A percentile compares a stretch with the other conserved stretches of the same genome.
phyloP scores from a whole-genome alignment of 2,888 invertebrate species.

The Cheilosia pagana region DNA sequence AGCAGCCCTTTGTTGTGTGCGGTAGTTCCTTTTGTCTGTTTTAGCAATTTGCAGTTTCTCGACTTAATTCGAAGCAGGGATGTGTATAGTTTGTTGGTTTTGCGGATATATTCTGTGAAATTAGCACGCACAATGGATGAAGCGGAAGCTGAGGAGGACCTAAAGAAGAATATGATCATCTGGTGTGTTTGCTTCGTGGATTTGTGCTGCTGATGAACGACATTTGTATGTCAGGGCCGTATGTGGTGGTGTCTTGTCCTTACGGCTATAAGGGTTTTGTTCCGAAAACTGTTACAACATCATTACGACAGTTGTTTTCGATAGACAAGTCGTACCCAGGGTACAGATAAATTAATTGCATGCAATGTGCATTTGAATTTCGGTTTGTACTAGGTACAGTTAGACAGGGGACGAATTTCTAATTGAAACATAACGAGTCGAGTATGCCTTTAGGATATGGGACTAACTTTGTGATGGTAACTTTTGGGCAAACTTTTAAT shows the following conservation, averaged over 20 bases:
- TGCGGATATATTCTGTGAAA: slow-evolving; percentile 37
- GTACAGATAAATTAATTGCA: slow-evolving; percentile 20
- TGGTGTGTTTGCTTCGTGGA: slow-evolving; percentile 1
- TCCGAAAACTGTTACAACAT: slow-evolving; percentile 17
- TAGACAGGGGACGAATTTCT: not conserved
- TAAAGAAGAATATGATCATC: slow-evolving; percentile 7
- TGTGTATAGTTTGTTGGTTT: slow-evolving; percentile 37
- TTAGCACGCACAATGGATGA: slow-evolving; percentile 44
- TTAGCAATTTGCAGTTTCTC: not conserved
- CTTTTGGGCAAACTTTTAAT: too few species aligned
- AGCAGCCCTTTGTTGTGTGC: slow-evolving; percentile 41
- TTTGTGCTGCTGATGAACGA: slow-evolving; percentile 18
- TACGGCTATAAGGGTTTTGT: not conserved
- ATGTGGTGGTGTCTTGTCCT: slow-evolving; percentile 4
- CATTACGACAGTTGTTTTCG: slow-evolving; percentile 27
- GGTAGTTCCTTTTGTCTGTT: not conserved
- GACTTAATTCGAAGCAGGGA: slow-evolving; percentile 26
- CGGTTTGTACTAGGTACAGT: not conserved
- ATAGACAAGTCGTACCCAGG: slow-evolving; percentile 7
- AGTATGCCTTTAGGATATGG: too few species aligned
- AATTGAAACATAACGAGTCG: too few species aligned
- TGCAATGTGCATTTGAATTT: slow-evolving; percentile 1
- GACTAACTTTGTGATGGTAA: too few species aligned
- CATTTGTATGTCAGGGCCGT: slow-evolving; percentile 21
- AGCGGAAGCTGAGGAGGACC: slow-evolving; percentile 7